phyloP scores from a whole-genome alignment of 2,888 invertebrate species.

The Oxycera nigricornis region DNA sequence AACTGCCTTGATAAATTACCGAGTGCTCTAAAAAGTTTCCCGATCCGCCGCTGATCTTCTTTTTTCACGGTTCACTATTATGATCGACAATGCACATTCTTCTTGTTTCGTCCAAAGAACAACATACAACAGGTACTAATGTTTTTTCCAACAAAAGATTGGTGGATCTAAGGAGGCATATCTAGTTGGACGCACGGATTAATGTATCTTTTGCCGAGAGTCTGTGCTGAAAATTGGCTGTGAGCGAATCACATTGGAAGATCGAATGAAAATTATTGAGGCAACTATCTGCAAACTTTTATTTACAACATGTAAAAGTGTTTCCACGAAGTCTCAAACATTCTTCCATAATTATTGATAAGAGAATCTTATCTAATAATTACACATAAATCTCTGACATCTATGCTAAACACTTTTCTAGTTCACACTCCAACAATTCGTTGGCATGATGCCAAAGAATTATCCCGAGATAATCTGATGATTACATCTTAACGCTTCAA shows the following conservation, averaged over 20 bases:
- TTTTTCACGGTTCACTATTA: neutral
- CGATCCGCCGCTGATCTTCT: neutral
- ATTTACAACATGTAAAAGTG: too few relatives aligned
- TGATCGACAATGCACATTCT: constrained; percentile 37
- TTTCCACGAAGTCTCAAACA: too few relatives aligned
- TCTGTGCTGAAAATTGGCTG: neutral
- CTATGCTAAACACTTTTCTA: neutral
- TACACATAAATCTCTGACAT: too few relatives aligned
- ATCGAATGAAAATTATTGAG: too few relatives aligned
- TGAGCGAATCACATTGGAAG: neutral
- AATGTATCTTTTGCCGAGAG: neutral
- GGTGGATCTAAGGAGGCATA: constrained; percentile 10
- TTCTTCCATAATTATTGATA: too few relatives aligned
- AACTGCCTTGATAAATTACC: constrained; percentile 39
- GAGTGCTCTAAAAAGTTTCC: constrained; percentile 10
- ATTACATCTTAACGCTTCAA: constrained; percentile 40
- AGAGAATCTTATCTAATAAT: too few relatives aligned
- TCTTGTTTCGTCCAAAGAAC: constrained; percentile 14
- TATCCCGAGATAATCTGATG: constrained; percentile 35
- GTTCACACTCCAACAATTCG: neutral
- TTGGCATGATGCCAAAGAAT: constrained; percentile 37
- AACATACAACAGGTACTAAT: constrained; percentile 30
- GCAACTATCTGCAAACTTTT: too few relatives aligned
- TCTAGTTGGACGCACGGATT: constrained; percentile 10
- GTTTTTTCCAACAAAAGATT: constrained; percentile 24